A percentile compares a stretch with the other conserved stretches of the same genome.
phyloP scores from a whole-genome alignment of 1,140 invertebrate species.

The Calephelis nemesis region DNA sequence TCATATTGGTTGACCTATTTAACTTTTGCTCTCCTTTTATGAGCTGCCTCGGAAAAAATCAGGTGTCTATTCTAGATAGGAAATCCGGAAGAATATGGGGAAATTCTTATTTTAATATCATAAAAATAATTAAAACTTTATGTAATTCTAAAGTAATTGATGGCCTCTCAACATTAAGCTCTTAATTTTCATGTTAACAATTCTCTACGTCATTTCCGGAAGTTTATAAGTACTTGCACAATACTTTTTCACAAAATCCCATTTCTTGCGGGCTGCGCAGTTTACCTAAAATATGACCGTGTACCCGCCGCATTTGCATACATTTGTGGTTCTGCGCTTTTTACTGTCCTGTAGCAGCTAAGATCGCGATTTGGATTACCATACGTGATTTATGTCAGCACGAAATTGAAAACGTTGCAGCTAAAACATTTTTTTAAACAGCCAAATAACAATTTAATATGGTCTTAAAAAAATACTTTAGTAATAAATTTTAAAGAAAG shows the following conservation, averaged over 20 bases:
- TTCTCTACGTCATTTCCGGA: background rate
- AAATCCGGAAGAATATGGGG: too few relatives aligned
- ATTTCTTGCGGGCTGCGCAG: constrained; percentile 41
- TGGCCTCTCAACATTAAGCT: too few relatives aligned
- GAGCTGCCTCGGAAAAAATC: too few relatives aligned
- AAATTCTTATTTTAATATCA: too few relatives aligned
- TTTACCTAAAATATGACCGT: constrained; percentile 47
- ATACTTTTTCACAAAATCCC: constrained; percentile 50
- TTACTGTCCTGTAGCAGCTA: constrained; percentile 41
- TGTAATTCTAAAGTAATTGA: too few relatives aligned
- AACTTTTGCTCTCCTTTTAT: too few relatives aligned
- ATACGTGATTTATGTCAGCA: constrained; percentile 8
- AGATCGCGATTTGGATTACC: constrained; percentile 27
- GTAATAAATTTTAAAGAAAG: too few relatives aligned
- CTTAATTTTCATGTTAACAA: background rate
- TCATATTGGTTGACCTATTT: too few relatives aligned
- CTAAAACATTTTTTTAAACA: constrained; percentile 21
- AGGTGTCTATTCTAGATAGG: too few relatives aligned
- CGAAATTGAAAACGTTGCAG: constrained; percentile 20
- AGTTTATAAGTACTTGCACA: constrained; percentile 35
- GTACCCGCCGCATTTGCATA: constrained; percentile 41
- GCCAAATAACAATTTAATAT: too few relatives aligned
- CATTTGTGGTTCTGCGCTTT: constrained; percentile 41
- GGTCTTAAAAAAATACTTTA: too few relatives aligned
- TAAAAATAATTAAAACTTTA: too few relatives aligned